Percentiles rank a stretch among this genome's conserved stretches.
These are phyloP conservation scores for Porphyrio hochstetteri DNA, from an alignment of 2,113 vertebrate species.

Conservation along the genomic window DNA sequence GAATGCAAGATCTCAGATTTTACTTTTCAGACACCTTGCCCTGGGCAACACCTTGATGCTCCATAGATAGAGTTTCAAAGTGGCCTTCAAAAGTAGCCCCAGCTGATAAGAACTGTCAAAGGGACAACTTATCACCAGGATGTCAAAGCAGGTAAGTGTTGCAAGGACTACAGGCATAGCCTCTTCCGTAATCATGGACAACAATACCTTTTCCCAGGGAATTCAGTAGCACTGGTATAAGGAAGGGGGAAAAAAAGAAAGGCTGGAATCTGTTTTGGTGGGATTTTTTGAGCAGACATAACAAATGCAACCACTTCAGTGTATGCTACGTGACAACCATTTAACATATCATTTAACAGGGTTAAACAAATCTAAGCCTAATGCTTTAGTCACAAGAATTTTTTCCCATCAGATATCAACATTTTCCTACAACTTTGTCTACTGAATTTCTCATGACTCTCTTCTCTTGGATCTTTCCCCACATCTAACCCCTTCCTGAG, in stretches of 20 bases:
- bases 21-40: background rate
- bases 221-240: background rate
- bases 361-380: background rate
- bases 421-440: background rate
- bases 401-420: background rate
- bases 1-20: background rate
- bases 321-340: background rate
- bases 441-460: background rate
- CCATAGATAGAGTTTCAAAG: background rate
- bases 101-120: background rate
- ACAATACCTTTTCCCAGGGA: background rate
- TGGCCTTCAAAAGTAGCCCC: background rate
- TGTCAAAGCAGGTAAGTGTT: background rate
- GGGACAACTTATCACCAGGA: background rate
- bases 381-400: background rate
- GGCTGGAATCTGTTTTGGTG: accelerated
- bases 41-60: background rate
- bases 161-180: background rate
- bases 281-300: background rate
- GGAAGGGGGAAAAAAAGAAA: background rate
- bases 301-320: background rate
- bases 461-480: background rate
- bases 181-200: background rate
- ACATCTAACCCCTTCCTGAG: background rate
- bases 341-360: background rate